These are phyloP conservation scores for Anastatus disparis DNA, from an alignment of 1,140 invertebrate genomes.

Conservation along the genomic window DNA sequence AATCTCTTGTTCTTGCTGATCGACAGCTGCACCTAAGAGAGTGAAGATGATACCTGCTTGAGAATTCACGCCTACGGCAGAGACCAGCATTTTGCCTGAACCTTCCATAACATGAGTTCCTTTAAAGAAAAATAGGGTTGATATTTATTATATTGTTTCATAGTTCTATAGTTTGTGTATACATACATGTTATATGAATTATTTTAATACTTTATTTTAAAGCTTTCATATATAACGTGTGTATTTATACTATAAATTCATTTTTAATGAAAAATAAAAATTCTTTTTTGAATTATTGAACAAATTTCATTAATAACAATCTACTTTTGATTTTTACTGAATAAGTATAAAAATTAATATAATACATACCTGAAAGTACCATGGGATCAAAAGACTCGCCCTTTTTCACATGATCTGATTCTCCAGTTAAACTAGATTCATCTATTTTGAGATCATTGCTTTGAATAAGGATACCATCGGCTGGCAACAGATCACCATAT, in stretches of 20 bases:
- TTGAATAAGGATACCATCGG: slow-evolving; percentile 97
- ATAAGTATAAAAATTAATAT: too few relatives aligned
- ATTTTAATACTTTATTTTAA: too few relatives aligned
- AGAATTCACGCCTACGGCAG: slow-evolving; percentile 98
- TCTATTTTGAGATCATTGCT: slow-evolving; percentile 99
- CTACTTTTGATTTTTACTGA: too few relatives aligned
- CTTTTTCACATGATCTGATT: slow-evolving; percentile 99
- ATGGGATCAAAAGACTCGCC: slow-evolving; percentile 92
- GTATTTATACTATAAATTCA: too few relatives aligned
- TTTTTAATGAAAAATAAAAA: too few relatives aligned
- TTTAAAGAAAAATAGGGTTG: slow-evolving; percentile 58
- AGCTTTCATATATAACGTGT: too few relatives aligned
- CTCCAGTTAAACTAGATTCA: slow-evolving; percentile 98
- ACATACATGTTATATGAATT: too few relatives aligned
- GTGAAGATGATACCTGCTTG: slow-evolving; percentile 99
- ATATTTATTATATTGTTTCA: too few relatives aligned
- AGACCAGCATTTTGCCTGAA: slow-evolving; percentile 98
- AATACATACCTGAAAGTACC: slow-evolving; percentile 85
- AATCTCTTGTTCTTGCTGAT: slow-evolving; percentile 90
- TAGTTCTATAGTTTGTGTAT: too few relatives aligned
- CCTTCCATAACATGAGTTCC: slow-evolving; percentile 99
- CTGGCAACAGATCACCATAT: slow-evolving; percentile 95
- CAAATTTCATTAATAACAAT: too few relatives aligned
- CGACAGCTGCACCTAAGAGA: slow-evolving; percentile 92
- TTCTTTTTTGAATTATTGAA: too few relatives aligned